Percentiles rank a stretch among this genome's conserved stretches.
phyloP scores from a whole-genome alignment of 2,888 invertebrate species.

The Eilema depressum region DNA sequence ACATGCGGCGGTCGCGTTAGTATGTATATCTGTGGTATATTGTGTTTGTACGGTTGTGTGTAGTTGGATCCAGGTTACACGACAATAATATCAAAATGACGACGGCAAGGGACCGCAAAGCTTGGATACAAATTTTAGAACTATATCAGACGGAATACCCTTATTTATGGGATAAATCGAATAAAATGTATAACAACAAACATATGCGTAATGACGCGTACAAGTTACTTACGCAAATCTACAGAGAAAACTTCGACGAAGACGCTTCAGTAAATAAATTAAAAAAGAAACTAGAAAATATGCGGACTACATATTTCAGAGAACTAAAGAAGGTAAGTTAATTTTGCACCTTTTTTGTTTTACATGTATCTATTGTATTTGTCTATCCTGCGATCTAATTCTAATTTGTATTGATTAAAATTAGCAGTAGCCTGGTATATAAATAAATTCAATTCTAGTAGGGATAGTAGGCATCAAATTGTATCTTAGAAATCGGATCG shows the following conservation, averaged over 20 bases:
- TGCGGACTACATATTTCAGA: conserved; percentile 21
- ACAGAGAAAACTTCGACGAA: conserved; percentile 20
- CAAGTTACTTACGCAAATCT: conserved; percentile 21
- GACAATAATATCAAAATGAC: conserved; percentile 10
- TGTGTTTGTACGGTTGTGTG: conserved; percentile 3
- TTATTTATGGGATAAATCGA: conserved; percentile 22
- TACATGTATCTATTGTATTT: no score
- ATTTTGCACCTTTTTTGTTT: not conserved
- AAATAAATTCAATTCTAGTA: not conserved
- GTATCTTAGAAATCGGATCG: not conserved
- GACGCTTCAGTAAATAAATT: conserved; percentile 12
- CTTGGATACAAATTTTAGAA: conserved; percentile 17
- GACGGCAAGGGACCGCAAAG: conserved; percentile 21
- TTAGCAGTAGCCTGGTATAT: not conserved
- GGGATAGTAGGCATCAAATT: conserved; percentile 1
- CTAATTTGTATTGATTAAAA: no score
- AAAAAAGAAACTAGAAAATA: conserved; percentile 24
- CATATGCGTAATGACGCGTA: conserved; percentile 18
- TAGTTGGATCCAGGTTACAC: no score
- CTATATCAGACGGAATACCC: conserved; percentile 24
- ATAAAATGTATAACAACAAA: conserved; percentile 22
- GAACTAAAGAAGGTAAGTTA: conserved; percentile 22
- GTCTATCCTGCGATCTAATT: no score
- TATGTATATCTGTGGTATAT: not conserved
- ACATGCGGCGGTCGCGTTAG: conserved; percentile 7